phyloP scores from a whole-genome alignment of 2,113 vertebrate genomes.

The Cyprichromis sp. region DNA sequence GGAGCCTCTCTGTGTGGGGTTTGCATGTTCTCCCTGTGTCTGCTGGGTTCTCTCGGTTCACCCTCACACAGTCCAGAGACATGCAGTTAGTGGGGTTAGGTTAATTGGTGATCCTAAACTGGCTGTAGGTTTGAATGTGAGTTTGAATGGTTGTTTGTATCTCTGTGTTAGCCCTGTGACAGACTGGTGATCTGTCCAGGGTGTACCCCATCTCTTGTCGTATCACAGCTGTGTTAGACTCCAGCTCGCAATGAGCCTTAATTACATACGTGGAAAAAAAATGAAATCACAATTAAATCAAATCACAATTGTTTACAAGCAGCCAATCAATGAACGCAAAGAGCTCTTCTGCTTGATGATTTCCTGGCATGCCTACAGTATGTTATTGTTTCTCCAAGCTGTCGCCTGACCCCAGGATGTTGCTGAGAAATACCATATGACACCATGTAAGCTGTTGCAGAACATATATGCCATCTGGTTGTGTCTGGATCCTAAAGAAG shows the following conservation, averaged over 20 bases:
- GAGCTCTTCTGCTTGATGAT: not conserved
- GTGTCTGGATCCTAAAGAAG: not conserved
- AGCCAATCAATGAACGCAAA: not conserved
- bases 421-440: not conserved
- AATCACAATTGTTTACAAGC: not conserved
- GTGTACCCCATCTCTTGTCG: not conserved
- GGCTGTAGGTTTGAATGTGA: not conserved
- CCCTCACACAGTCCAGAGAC: not conserved
- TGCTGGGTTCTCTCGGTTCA: not conserved
- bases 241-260: not conserved
- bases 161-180: not conserved
- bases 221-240: not conserved
- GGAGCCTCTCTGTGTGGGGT: not conserved
- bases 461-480: not conserved
- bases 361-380: not conserved
- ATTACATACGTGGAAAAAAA: rapidly evolving
- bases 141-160: not conserved
- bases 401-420: not conserved
- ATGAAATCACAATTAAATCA: not conserved
- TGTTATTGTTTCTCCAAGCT: not conserved
- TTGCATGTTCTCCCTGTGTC: not conserved
- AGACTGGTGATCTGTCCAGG: not conserved
- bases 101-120: not conserved
- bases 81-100: not conserved
- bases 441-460: not conserved